Evolutionary conservation across 1,140 invertebrate genomes (phyloP).

Genomic region (Macrobrachium nipponense): DNA sequence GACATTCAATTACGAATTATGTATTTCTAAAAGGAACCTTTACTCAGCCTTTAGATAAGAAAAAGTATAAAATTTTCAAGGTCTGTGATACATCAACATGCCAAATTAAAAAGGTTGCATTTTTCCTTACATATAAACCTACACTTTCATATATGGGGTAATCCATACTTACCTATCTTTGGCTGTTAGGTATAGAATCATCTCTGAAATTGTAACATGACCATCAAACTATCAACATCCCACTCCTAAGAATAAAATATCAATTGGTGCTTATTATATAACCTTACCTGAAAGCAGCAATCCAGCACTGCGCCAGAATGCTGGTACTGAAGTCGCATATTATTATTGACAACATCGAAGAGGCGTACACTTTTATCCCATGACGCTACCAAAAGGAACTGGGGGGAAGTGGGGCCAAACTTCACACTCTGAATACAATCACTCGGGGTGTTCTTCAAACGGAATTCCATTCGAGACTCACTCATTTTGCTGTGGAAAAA

Average conservation of each 20-base stretch:
- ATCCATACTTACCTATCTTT: too few relatives aligned
- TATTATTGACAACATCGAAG: conserved; percentile 91
- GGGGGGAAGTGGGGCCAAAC: conserved; percentile 92
- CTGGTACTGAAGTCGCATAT: conserved; percentile 86
- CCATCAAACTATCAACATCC: background rate
- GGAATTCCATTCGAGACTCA: conserved; percentile 79
- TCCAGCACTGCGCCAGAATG: conserved; percentile 91
- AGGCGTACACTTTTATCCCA: conserved; percentile 94
- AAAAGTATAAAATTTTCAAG: too few relatives aligned
- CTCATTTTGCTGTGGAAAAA: conserved; percentile 58
- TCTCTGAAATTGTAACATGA: too few relatives aligned
- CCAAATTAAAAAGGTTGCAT: too few relatives aligned
- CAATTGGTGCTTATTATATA: too few relatives aligned
- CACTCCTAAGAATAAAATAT: background rate
- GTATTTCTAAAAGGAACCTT: too few relatives aligned
- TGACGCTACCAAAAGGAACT: conserved; percentile 92
- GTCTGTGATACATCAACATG: too few relatives aligned
- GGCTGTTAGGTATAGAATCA: too few relatives aligned
- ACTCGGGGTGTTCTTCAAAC: conserved; percentile 87
- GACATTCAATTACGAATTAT: too few relatives aligned
- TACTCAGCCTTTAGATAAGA: too few relatives aligned
- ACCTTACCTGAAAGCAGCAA: conserved; percentile 80
- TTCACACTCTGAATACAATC: conserved; percentile 94
- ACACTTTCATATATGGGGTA: too few relatives aligned
- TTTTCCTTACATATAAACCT: too few relatives aligned